Conservation (phyloP, 1,140 invertebrate genomes). For the Hylyphantes graminicola region DNA sequence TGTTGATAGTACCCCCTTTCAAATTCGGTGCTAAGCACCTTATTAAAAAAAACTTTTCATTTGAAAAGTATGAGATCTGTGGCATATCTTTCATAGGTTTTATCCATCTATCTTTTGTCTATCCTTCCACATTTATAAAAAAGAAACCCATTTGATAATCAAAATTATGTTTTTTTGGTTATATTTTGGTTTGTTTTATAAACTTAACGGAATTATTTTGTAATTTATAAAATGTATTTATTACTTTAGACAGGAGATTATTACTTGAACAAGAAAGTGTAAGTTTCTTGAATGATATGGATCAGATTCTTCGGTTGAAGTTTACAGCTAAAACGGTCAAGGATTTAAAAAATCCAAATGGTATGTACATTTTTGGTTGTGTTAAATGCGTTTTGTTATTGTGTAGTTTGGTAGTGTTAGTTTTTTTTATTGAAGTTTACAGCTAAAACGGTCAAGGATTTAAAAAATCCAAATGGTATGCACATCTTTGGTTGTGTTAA, state of each 20-base stretch:
- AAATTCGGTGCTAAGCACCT: background rate
- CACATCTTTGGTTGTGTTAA: no score
- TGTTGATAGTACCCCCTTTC: no score
- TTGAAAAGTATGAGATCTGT: background rate
- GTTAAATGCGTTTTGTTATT: no score
- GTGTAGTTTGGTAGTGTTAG: no score
- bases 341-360: slow-evolving; percentile 73
- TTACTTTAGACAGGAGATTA: slow-evolving; percentile 51
- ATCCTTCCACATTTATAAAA: no score
- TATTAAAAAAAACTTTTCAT: background rate
- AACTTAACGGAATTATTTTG: no score
- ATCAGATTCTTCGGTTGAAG: slow-evolving; percentile 64
- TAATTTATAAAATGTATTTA: slow-evolving; percentile 21
- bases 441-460: slow-evolving; percentile 68
- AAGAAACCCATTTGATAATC: no score
- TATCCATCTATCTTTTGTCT: no score
- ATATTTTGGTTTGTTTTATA: no score
- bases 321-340: slow-evolving; percentile 66
- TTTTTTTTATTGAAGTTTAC: slow-evolving; percentile 65
- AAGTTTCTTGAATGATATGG: slow-evolving; percentile 72
- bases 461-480: slow-evolving; percentile 73
- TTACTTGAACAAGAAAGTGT: slow-evolving; percentile 75
- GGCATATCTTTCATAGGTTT: no score
- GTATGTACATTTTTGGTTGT: slow-evolving; percentile 68
- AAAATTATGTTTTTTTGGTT: no score